Base-by-base conservation (phyloP, 2,113 vertebrate species). In the Mus pahari region DNA sequence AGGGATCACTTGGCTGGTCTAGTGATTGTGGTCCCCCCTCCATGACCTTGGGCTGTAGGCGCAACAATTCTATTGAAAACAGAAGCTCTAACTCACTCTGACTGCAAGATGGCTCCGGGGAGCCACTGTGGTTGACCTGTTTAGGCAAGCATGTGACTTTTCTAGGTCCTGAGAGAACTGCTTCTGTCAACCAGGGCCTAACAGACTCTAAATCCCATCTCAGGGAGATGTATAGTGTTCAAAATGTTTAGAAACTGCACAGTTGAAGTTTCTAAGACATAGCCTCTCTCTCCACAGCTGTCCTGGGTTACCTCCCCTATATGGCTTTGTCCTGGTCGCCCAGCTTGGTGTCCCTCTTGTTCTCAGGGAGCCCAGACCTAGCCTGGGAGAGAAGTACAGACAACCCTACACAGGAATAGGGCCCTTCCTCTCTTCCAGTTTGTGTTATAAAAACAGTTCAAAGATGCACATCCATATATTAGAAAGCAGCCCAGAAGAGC, bases 371-470 rank as follows among this genome's bases (percentile, higher is more conserved):
- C 50, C 55, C 58, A 71, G 78, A 28, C 62, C 53, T 83, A 83
- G 86, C 82, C 66, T 90, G 45, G 48, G 64, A 71, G 70, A 71
- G 62, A 82, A 77, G 42, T 48, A 24, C 71, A 82, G 60, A 2
- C 53, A 26, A 22, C 33, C 55, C 42, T 42, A 31, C 62, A n/a
- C 6, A 0, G 62, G 74, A 55, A 22, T 0, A 4, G 50, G 91
- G 68, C n/a, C 62, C 89, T 42, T 89, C 55, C 74, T 42, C 42
- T 95, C 74, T 92, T 79, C 77, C 45, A 92, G 62, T 77, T 94
- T 86, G 62, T 95, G 68, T 93, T 74, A 55, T 58, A 94, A 53
- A 88, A 92, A 19, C 48, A 62, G 58, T 33, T 68, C 86, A 83
- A 74, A 81, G 64, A 82, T 4, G 81, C 36, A 68, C 71, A 60